These are phyloP conservation scores for Zeuzera pyrina DNA, from an alignment of 2,888 invertebrate genomes.

Conservation along the genomic window DNA sequence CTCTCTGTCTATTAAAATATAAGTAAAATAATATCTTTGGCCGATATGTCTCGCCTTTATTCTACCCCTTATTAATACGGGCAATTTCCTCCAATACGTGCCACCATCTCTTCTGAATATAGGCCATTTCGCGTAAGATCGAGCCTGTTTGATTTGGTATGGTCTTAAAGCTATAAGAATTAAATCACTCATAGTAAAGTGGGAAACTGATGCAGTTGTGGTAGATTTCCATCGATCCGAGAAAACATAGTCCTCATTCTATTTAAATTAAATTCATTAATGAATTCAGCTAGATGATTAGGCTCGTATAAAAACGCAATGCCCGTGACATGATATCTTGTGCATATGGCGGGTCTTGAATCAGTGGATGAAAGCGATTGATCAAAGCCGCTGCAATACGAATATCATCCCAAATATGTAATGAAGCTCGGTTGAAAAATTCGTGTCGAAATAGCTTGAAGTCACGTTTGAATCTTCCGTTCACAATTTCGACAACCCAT, in stretches of 20 bases:
- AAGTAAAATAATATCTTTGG: too few species aligned
- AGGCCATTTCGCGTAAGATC: too few species aligned
- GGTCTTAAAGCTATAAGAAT: slow-evolving; percentile 7
- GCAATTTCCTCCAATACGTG: too few species aligned
- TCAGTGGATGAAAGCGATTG: slow-evolving; percentile 11
- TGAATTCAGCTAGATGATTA: slow-evolving; percentile 10
- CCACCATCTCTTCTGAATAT: too few species aligned
- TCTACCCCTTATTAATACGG: too few species aligned
- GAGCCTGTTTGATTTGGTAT: too few species aligned
- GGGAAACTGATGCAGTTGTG: slow-evolving; percentile 2
- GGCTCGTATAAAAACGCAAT: slow-evolving; percentile 5
- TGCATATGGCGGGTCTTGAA: slow-evolving; percentile 9
- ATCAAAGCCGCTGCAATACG: slow-evolving; percentile 14
- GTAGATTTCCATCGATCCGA: slow-evolving; percentile 5
- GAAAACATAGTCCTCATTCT: slow-evolving; percentile 10
- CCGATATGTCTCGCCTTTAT: too few species aligned
- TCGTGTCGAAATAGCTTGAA: slow-evolving; percentile 12
- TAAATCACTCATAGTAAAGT: too few species aligned
- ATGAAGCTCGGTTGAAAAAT: slow-evolving; percentile 11
- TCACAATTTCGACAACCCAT: slow-evolving; percentile 15
- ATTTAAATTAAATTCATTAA: slow-evolving; percentile 11
- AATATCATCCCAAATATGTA: slow-evolving; percentile 10
- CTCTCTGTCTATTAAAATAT: too few species aligned
- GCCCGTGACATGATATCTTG: slow-evolving; percentile 8
- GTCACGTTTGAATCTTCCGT: slow-evolving; percentile 14